These are phyloP conservation scores for Elephantulus edwardii DNA, from an alignment of 2,113 vertebrate genomes.

Conservation along the genomic window DNA sequence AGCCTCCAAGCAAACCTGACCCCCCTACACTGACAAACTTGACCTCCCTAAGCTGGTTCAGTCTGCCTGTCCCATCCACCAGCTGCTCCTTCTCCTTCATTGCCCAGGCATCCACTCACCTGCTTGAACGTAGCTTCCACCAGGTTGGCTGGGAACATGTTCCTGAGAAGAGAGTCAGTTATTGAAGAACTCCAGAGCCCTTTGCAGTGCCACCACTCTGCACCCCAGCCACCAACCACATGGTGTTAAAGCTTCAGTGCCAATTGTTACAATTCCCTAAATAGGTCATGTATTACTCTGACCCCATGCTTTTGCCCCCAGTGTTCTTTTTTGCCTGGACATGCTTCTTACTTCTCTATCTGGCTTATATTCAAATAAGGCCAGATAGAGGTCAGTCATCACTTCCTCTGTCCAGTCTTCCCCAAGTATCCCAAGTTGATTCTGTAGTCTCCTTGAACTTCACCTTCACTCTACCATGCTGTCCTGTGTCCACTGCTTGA, in stretches of 20 bases:
- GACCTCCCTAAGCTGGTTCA: neutral
- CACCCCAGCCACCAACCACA: too few relatives aligned
- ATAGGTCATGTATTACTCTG: rapidly evolving
- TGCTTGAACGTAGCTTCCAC: conserved; percentile 99
- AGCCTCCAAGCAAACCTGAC: neutral
- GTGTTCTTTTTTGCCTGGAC: neutral
- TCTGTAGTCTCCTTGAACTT: neutral
- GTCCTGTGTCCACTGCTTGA: rapidly evolving
- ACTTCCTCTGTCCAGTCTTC: neutral
- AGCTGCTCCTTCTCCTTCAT: neutral
- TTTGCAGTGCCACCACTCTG: neutral
- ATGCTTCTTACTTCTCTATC: neutral
- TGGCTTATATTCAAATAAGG: neutral
- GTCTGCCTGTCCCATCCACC: neutral
- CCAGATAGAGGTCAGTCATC: neutral
- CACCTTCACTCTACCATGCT: rapidly evolving
- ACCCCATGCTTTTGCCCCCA: neutral
- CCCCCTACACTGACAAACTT: too few relatives aligned
- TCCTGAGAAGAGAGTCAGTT: conserved; percentile 86
- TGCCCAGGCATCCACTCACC: conserved; percentile 82
- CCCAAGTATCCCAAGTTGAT: neutral
- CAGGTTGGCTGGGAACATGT: conserved; percentile 99
- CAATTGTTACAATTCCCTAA: neutral
- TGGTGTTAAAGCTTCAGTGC: neutral
- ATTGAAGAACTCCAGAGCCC: neutral